Percentiles rank a stretch among this genome's conserved stretches.
These are phyloP conservation scores for Amphipyra tragopoginis DNA, from an alignment of 2,888 invertebrate species.

Conservation along the genomic window DNA sequence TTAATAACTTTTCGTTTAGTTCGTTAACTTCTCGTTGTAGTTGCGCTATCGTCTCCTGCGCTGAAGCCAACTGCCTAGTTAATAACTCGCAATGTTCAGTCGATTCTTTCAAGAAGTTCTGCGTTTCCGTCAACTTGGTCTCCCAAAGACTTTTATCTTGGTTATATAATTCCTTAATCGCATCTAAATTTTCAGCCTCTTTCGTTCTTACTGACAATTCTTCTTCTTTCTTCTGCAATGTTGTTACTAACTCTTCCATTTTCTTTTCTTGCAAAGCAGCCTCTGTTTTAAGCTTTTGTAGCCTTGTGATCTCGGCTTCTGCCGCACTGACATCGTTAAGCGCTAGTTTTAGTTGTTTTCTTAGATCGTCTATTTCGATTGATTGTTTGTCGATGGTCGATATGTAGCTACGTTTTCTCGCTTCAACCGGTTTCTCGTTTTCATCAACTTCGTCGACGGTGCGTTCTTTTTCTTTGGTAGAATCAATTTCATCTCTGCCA, in stretches of 20 bases:
- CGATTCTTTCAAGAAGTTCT: slow-evolving; percentile 92
- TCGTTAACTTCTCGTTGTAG: slow-evolving; percentile 92
- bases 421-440: slow-evolving; percentile 86
- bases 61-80: slow-evolving; percentile 91
- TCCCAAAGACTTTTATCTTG: slow-evolving; percentile 93
- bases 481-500: slow-evolving; percentile 88
- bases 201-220: slow-evolving; percentile 92
- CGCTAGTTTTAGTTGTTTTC: slow-evolving; percentile 92
- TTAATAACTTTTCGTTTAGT: slow-evolving; percentile 91
- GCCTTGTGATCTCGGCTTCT: slow-evolving; percentile 93
- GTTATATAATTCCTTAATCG: slow-evolving; percentile 90
- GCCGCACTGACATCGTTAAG: slow-evolving; percentile 91
- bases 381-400: slow-evolving; percentile 91
- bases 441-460: slow-evolving; percentile 79
- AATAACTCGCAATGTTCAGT: slow-evolving; percentile 91
- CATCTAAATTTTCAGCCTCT: slow-evolving; percentile 92
- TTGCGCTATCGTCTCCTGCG: slow-evolving; percentile 91
- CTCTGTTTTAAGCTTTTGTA: slow-evolving; percentile 93
- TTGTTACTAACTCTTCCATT: slow-evolving; percentile 93
- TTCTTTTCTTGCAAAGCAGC: slow-evolving; percentile 93
- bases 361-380: slow-evolving; percentile 92
- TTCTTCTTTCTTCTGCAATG: slow-evolving; percentile 94
- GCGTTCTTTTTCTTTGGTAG: slow-evolving; percentile 85
- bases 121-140: slow-evolving; percentile 91
- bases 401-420: slow-evolving; percentile 87